Evolutionary conservation across 2,113 vertebrate genomes (phyloP).

Genomic region (Tichodroma muraria): DNA sequence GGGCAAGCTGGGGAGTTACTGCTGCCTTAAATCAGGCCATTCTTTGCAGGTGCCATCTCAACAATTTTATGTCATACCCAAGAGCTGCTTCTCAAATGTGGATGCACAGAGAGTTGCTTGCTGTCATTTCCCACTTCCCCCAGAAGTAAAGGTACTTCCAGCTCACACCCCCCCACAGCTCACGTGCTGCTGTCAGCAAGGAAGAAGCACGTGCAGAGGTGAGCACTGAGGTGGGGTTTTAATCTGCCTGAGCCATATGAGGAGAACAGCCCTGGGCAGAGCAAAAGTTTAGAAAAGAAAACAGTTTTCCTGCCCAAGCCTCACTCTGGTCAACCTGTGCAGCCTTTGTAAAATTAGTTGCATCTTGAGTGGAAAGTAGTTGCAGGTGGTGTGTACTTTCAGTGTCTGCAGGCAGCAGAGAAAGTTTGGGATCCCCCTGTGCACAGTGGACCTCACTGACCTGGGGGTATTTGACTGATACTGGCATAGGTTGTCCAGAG

Average conservation of each 20-base stretch:
- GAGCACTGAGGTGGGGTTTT: background rate
- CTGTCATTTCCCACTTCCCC: background rate
- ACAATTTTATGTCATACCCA: background rate
- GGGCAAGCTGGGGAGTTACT: background rate
- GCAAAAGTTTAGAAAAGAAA: background rate
- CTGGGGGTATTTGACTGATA: background rate
- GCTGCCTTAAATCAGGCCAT: background rate
- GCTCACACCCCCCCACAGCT: background rate
- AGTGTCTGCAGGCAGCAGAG: background rate
- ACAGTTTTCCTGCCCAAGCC: background rate
- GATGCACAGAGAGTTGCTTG: background rate
- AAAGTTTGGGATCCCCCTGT: background rate
- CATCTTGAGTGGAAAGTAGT: background rate
- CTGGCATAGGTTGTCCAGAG: background rate
- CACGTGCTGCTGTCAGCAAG: background rate
- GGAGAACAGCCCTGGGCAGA: background rate
- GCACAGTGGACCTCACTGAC: background rate
- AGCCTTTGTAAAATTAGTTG: slow-evolving; percentile 9
- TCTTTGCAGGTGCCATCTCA: background rate
- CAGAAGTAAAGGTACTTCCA: background rate
- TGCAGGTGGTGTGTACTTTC: background rate
- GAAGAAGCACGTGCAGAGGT: slow-evolving; percentile 33
- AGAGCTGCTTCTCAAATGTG: background rate
- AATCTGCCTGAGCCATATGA: background rate
- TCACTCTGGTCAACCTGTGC: background rate